These are phyloP conservation scores for Leptodactylus fuscus DNA, from an alignment of 2,113 vertebrate genomes.

Conservation along the genomic window DNA sequence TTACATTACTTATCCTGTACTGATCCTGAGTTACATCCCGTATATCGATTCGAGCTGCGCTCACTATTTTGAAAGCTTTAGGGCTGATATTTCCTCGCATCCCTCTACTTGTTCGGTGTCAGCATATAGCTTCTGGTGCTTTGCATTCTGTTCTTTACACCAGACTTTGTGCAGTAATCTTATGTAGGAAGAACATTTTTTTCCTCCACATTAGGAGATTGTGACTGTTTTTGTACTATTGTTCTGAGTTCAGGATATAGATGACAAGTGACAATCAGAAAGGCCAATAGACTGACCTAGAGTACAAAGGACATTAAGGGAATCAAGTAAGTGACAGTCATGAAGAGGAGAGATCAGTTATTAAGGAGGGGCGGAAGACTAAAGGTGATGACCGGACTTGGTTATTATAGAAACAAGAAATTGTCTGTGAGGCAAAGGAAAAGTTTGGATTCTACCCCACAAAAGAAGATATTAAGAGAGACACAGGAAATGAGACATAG, in stretches of 20 bases:
- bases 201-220: not conserved
- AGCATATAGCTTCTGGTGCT: not conserved
- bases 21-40: no score
- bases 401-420: no score
- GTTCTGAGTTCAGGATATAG: not conserved
- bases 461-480: not conserved
- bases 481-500: no score
- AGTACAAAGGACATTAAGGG: not conserved
- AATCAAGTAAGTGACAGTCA: not conserved
- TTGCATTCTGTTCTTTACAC: not conserved
- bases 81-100: not conserved
- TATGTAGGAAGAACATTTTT: not conserved
- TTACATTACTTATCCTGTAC: no score
- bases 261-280: not conserved
- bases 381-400: not conserved
- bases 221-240: not conserved
- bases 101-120: not conserved
- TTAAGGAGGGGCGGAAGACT: not conserved
- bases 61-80: not conserved
- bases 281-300: not conserved
- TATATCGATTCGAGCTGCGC: not conserved
- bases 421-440: no score
- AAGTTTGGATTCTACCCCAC: no score
- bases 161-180: not conserved
- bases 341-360: not conserved